These are phyloP conservation scores for Tolypeutes matacus DNA, from an alignment of 2,797 vertebrate genomes.

Conservation along the genomic window DNA sequence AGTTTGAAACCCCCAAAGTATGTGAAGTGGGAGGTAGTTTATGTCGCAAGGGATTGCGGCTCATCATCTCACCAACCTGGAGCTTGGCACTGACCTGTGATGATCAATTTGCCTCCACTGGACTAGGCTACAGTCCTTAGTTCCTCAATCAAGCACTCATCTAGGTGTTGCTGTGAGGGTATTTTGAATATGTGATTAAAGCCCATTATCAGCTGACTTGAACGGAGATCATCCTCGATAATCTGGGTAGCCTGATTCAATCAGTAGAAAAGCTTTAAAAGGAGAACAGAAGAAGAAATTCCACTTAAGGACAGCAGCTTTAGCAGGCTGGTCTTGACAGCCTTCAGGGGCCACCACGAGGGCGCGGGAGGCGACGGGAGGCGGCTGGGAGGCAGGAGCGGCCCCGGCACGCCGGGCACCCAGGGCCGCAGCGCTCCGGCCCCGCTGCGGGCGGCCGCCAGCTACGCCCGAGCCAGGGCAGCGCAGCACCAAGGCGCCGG, in stretches of 20 bases:
- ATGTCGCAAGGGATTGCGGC: too few species aligned
- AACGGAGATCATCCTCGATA: not conserved
- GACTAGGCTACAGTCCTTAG: not conserved
- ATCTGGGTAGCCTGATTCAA: not conserved
- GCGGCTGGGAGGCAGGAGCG: too few species aligned
- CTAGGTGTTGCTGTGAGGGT: not conserved
- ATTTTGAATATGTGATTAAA: not conserved
- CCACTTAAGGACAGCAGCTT: not conserved
- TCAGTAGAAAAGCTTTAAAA: not conserved
- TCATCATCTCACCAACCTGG: not conserved
- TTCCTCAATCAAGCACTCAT: not conserved
- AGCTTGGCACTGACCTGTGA: not conserved
- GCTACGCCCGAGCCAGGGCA: too few species aligned
- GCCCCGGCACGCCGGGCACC: too few species aligned
- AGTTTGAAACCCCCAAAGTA: not conserved
- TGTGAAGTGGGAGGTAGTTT: too few species aligned
- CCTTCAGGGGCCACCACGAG: too few species aligned
- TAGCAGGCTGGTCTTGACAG: too few species aligned
- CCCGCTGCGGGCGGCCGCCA: too few species aligned
- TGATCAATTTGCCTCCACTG: not conserved
- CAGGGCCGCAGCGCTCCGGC: not conserved
- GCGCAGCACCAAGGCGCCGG: too few species aligned
- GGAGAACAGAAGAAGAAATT: not conserved
- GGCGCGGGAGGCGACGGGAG: too few species aligned
- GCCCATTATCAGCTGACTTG: not conserved